Percentiles rank a stretch among this genome's conserved stretches.
Evolutionary conservation across 2,113 vertebrate species (phyloP).

Genomic region (Amphiprion percula): DNA sequence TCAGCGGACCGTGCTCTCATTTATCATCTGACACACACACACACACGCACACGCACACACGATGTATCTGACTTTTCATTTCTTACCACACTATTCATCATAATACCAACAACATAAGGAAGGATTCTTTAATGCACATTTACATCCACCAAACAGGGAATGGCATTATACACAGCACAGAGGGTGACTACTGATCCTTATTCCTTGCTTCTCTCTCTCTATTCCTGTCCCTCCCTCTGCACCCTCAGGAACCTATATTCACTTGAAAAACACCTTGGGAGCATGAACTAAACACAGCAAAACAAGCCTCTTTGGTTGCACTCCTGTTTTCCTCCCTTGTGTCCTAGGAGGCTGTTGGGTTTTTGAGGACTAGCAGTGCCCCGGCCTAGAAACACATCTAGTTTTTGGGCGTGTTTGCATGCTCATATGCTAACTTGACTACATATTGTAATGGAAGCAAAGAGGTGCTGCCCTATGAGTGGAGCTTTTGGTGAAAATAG

Average conservation of each 20-base stretch:
- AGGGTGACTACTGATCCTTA: constrained; percentile 17
- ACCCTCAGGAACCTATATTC: constrained; percentile 20
- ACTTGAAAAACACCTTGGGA: constrained; percentile 52
- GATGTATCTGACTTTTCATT: constrained; percentile 19
- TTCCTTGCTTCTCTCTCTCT: not conserved
- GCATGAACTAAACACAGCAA: constrained; percentile 56
- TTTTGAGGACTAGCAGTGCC: constrained; percentile 42
- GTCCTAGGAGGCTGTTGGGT: constrained; percentile 18
- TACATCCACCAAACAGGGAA: not conserved
- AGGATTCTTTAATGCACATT: constrained; percentile 25
- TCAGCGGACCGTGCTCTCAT: constrained; percentile 71
- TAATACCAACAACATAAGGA: constrained; percentile 27
- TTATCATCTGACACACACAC: constrained; percentile 70
- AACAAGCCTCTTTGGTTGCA: constrained; percentile 51
- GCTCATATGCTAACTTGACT: constrained; percentile 17
- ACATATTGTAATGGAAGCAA: constrained; percentile 47
- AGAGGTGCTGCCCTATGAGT: constrained; percentile 19
- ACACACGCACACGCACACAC: constrained; percentile 15
- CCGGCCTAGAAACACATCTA: constrained; percentile 25
- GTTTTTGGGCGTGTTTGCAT: constrained; percentile 4
- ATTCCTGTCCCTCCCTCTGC: not conserved
- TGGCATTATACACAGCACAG: not conserved
- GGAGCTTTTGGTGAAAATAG: constrained; percentile 56
- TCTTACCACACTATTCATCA: constrained; percentile 30
- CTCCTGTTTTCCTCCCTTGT: constrained; percentile 34